These are phyloP conservation scores for Peromyscus attwateri DNA, from an alignment of 2,797 vertebrate species.

Conservation along the genomic window DNA sequence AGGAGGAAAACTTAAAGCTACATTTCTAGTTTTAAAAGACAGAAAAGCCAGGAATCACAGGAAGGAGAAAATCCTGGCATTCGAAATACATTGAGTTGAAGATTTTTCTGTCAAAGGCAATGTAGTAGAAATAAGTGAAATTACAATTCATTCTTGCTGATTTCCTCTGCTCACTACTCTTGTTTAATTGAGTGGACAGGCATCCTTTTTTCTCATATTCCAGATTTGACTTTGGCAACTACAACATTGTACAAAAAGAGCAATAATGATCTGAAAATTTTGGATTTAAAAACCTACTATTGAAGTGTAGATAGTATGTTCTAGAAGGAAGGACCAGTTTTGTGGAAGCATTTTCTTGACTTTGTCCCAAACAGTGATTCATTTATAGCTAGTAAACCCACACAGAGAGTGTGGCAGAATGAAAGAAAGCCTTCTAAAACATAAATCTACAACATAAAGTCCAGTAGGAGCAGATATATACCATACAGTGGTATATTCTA, in stretches of 20 bases:
- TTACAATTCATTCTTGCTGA: neutral
- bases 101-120: neutral
- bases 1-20: neutral
- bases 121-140: neutral
- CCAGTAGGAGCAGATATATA: neutral
- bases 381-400: neutral
- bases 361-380: neutral
- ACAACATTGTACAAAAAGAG: neutral
- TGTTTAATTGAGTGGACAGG: neutral
- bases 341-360: neutral
- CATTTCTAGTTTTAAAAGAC: neutral
- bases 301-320: neutral
- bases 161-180: neutral
- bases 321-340: neutral
- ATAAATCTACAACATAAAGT: neutral
- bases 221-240: neutral
- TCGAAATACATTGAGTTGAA: neutral
- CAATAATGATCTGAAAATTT: neutral
- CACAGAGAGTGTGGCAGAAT: neutral
- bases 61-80: neutral
- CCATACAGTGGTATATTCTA: slow-evolving; percentile 14
- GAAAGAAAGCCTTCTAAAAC: neutral
- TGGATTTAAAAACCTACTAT: neutral
- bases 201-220: neutral
- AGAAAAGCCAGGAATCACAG: neutral